Base-by-base conservation (phyloP, 2,113 vertebrate species). In the Butorides virescens region DNA sequence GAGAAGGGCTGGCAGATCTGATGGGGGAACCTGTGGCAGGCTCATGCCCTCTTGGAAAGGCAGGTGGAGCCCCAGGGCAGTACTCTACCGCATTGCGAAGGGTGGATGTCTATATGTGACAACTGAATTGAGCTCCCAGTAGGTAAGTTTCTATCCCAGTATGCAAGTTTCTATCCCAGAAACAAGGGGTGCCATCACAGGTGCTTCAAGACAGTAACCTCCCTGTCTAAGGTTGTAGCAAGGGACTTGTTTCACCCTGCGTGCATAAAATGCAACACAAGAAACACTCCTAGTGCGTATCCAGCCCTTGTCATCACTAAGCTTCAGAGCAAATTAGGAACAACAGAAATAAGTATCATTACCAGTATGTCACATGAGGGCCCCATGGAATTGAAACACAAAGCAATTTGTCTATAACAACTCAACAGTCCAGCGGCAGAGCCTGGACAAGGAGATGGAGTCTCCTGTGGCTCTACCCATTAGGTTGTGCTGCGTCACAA, bases 121-220 rank as follows among this genome's bases (percentile, higher is more conserved):
- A 77, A 46, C 9, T 11, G 4, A 90, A 36, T 7, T 66, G 26
- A 95, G 37, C 11, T 80, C 21, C 46, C 37, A 74, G 25, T 5
- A 52, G 42, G 42, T 7, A 66, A 15, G 21, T 20, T 93, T 87
- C 87, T 44, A 55, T 47, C 42, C 27, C 19, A 81, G 68, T 44
- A 44, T 11, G 30, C 8, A 62, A 15, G 21, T 20, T 93, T 85
- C 87, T 39, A 55, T 47, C 42, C 27, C 19, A 81, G 68, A 84
- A 85, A 4, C 2, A 5, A 82, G 55, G 8, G 53, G 67, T 49
- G 30, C 21, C 3, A 5, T 39, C 52, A 47, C 18, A 75, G 47
- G 4, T 0, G 0, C 36, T 72, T 72, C 70, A 65, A 49, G 56
- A 75, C 32, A 21, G 9, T 32, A 92, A 46, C 4, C 4, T 58